Evolutionary conservation across 2,797 vertebrate species (phyloP).

Genomic region (Potorous gilbertii): DNA sequence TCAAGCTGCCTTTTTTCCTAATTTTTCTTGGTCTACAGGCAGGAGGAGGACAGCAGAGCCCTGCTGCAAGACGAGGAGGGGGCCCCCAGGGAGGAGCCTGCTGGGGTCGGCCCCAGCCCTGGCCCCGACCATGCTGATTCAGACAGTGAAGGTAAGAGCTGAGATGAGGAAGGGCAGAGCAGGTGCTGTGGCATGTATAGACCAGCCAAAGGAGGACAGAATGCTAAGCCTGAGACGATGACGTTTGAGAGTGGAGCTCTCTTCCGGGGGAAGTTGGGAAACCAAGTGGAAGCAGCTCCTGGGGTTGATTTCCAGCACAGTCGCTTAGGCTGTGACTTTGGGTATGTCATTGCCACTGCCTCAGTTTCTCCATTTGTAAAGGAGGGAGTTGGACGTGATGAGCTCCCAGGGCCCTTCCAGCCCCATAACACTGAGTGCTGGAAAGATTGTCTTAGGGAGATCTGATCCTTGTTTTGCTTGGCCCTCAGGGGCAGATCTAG

Average conservation of each 20-base stretch:
- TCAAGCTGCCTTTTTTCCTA: neutral
- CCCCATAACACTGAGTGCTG: accelerated
- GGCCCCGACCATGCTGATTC: neutral
- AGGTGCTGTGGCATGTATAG: neutral
- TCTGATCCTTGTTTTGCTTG: neutral
- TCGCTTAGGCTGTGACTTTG: neutral
- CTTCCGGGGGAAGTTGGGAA: no score
- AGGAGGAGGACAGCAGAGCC: constrained; percentile 56
- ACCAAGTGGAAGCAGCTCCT: neutral
- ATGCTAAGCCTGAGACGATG: accelerated
- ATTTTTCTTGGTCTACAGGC: constrained; percentile 59
- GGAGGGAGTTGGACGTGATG: neutral
- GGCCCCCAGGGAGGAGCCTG: constrained; percentile 40
- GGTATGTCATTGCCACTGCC: neutral
- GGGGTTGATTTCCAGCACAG: neutral
- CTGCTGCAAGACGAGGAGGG: constrained; percentile 64
- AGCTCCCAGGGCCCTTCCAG: neutral
- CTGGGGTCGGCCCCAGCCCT: accelerated
- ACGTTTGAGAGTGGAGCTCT: neutral
- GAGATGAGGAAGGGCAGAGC: neutral
- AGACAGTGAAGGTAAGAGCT: neutral
- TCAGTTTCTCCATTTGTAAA: neutral
- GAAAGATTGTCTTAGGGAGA: neutral
- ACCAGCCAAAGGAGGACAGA: neutral
- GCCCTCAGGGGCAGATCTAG: neutral